Conservation (phyloP, 1,140 invertebrate genomes). For the Lethocerus indicus region DNA sequence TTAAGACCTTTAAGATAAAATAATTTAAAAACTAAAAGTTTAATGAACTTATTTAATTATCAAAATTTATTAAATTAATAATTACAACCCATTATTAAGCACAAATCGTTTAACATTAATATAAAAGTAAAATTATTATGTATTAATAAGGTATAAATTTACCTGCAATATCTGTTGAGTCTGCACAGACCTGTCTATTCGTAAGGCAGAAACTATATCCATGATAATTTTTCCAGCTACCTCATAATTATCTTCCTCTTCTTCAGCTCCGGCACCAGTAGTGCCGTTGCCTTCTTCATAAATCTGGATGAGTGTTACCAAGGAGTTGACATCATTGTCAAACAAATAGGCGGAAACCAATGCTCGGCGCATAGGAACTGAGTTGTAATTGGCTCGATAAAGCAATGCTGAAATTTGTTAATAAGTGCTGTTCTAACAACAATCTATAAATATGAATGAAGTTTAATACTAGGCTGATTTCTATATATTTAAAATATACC, state of each 20-base stretch:
- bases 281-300: constrained; percentile 14
- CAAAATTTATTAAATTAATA: too few species aligned
- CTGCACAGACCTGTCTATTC: constrained; percentile 1
- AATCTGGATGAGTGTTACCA: constrained; percentile 29
- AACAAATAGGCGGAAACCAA: constrained; percentile 34
- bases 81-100: too few species aligned
- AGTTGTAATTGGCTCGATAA: constrained; percentile 28
- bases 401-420: constrained; percentile 13
- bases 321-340: constrained; percentile 36
- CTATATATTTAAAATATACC: too few species aligned
- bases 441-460: too few species aligned
- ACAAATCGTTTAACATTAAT: too few species aligned
- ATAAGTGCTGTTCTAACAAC: too few species aligned
- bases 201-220: constrained; percentile 23
- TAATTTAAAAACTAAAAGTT: too few species aligned
- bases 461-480: too few species aligned
- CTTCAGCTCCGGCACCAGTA: constrained; percentile 26
- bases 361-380: constrained; percentile 29
- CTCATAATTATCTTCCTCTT: constrained; percentile 21
- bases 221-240: constrained; percentile 32
- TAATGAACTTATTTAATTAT: too few species aligned
- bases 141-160: too few species aligned
- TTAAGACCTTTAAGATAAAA: too few species aligned
- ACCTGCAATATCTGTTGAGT: constrained; percentile 19
- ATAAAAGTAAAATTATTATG: too few species aligned